These are phyloP conservation scores for Archocentrus centrarchus DNA, from an alignment of 2,113 vertebrate genomes.

Conservation along the genomic window DNA sequence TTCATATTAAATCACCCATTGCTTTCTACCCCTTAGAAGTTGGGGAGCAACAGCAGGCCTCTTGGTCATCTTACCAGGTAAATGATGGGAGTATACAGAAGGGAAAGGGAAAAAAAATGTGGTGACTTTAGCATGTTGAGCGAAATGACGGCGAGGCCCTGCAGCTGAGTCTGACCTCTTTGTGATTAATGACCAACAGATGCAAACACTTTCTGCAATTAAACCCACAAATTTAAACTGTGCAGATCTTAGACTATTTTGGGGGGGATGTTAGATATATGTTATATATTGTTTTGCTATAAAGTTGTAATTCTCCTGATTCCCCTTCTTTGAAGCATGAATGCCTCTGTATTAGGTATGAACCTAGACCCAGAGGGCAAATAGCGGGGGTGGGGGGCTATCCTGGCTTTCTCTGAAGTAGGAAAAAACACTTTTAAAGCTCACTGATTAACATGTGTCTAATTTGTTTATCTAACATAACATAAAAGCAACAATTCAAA, in stretches of 20 bases:
- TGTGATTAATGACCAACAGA: background rate
- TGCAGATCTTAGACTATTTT: background rate
- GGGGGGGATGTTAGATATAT: background rate
- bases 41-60: background rate
- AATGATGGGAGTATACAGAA: background rate
- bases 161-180: background rate
- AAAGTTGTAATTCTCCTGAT: background rate
- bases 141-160: background rate
- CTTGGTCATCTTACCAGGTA: slow-evolving; percentile 15
- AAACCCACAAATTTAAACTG: background rate
- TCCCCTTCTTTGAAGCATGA: background rate
- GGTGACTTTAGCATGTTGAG: background rate
- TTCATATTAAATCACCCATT: slow-evolving; percentile 31
- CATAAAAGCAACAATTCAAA: background rate
- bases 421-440: background rate
- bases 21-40: slow-evolving; percentile 6
- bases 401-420: background rate
- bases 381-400: background rate
- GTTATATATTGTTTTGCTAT: background rate
- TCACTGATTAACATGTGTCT: background rate
- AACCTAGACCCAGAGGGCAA: background rate
- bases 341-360: background rate
- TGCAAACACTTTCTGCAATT: background rate
- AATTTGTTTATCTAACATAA: background rate
- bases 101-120: background rate